phyloP scores from a whole-genome alignment of 2,797 vertebrate species.

The Setipinna tenuifilis region DNA sequence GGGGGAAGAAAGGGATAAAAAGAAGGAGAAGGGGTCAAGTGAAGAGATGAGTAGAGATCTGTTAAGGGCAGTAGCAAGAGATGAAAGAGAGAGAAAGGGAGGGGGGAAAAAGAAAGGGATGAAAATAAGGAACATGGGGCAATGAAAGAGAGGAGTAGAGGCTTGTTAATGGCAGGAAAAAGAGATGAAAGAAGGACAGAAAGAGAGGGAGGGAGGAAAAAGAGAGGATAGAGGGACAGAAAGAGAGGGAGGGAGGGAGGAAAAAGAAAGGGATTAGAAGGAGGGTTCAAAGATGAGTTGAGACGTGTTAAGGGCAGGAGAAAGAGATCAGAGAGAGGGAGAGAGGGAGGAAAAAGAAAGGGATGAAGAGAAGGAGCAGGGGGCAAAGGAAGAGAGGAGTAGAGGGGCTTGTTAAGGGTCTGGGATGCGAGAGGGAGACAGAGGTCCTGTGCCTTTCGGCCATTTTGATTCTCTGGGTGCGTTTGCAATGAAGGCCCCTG shows the following conservation, averaged over 20 bases:
- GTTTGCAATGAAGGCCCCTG: background rate
- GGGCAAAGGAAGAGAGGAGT: background rate
- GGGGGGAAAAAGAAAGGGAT: background rate
- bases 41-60: too few species aligned
- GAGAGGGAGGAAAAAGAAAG: background rate
- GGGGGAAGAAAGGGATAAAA: background rate
- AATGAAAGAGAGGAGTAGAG: background rate
- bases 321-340: background rate
- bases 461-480: background rate
- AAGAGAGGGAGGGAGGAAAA: background rate
- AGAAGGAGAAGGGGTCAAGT: background rate
- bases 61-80: too few species aligned
- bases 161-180: background rate
- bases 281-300: too few species aligned
- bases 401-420: background rate
- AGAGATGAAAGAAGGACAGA: too few species aligned
- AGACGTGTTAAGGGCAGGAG: too few species aligned
- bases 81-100: background rate
- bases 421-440: background rate
- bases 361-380: background rate
- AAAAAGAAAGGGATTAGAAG: too few species aligned
- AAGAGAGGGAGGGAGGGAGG: too few species aligned
- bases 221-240: slow-evolving; percentile 14
- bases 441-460: background rate
- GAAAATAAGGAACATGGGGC: background rate